Conservation (phyloP, 2,888 invertebrate genomes). For the Mimumesa dahlbomi region DNA sequence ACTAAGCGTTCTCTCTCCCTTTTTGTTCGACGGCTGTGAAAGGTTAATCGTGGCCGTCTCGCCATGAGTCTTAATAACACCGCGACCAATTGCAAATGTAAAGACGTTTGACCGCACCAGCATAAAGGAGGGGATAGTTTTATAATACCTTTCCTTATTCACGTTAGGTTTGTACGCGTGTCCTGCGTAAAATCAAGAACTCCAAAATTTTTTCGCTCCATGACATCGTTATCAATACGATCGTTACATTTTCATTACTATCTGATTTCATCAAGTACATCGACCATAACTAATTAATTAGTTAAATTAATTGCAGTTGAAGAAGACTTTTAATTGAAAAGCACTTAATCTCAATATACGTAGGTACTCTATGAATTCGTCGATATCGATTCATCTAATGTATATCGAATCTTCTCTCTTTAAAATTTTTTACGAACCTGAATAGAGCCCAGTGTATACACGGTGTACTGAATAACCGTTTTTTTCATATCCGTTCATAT, state of each 20-base stretch:
- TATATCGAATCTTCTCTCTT: no score
- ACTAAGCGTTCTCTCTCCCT: constrained; percentile 14
- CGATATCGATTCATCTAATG: not conserved
- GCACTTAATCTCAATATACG: not conserved
- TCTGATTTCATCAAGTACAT: no score
- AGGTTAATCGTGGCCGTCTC: constrained; percentile 43
- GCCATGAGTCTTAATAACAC: constrained; percentile 28
- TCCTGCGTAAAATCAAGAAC: constrained; percentile 7
- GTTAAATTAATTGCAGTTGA: no score
- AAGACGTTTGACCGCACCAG: constrained; percentile 15
- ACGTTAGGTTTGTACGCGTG: not conserved
- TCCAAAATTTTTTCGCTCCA: no score
- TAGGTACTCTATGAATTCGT: not conserved
- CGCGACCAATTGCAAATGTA: constrained; percentile 14
- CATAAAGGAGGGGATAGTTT: not conserved
- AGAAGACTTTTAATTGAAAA: no score
- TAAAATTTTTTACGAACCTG: not conserved
- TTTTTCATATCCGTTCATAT: constrained; percentile 1
- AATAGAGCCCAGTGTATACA: not conserved
- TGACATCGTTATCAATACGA: no score
- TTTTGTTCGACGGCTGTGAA: constrained; percentile 24
- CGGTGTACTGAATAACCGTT: not conserved
- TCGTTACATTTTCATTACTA: no score
- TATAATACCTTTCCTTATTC: constrained; percentile 9
- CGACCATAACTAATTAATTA: no score